Evolutionary conservation across 2,113 vertebrate genomes (phyloP).

Genomic region (Channa maculata): DNA sequence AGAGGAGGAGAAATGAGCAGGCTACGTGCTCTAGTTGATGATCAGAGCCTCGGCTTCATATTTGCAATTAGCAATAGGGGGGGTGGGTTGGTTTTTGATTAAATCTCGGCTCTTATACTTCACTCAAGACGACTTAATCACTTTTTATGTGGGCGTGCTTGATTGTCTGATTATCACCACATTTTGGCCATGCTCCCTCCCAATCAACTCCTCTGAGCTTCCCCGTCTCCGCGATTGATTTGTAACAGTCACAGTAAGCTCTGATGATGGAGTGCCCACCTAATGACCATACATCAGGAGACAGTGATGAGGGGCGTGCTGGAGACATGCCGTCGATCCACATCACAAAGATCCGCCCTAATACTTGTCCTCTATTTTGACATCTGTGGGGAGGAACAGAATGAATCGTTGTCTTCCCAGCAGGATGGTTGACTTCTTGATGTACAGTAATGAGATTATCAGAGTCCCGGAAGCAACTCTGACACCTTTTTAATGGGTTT

Average conservation of each 20-base stretch:
- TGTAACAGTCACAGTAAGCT: constrained; percentile 68
- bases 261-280: constrained; percentile 66
- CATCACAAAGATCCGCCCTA: constrained; percentile 49
- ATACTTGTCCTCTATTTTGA: constrained; percentile 69
- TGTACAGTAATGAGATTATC: constrained; percentile 70
- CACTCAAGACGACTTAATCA: constrained; percentile 78
- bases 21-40: constrained; percentile 43
- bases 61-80: constrained; percentile 72
- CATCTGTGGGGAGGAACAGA: constrained; percentile 47
- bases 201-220: constrained; percentile 65
- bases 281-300: constrained; percentile 72
- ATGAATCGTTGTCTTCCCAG: constrained; percentile 48
- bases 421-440: constrained; percentile 60
- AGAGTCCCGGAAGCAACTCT: constrained; percentile 54
- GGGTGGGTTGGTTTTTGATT: constrained; percentile 73
- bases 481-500: constrained; percentile 58
- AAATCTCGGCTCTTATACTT: constrained; percentile 69
- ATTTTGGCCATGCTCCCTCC: constrained; percentile 62
- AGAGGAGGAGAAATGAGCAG: constrained; percentile 24
- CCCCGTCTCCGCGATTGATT: constrained; percentile 68
- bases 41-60: constrained; percentile 71
- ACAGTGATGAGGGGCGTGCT: constrained; percentile 54
- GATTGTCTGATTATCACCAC: constrained; percentile 79
- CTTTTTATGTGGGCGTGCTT: constrained; percentile 73
- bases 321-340: constrained; percentile 37